Evolutionary conservation across 1,140 invertebrate species (phyloP), one percentile per base, ranked within the genome.

Genomic region (Coptotermes formosanus): DNA sequence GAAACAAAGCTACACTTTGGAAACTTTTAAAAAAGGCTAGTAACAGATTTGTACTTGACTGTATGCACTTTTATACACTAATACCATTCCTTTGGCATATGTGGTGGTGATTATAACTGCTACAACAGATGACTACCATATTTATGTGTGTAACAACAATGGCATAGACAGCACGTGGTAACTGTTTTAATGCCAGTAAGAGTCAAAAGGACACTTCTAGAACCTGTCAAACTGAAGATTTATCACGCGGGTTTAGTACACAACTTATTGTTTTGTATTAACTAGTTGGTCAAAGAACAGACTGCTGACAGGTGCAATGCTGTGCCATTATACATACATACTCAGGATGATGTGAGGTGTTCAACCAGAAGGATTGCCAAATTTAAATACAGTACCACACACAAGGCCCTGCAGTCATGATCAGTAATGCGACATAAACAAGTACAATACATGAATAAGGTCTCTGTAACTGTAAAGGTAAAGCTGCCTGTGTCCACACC

Each of bases 201-300:
- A 85, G 86, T 85, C 86, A 85, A 84, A 87, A 87, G 86, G 86
- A 87, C 86, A 87, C 86, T 87, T 87, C 86, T 87, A 87, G 85
- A 85, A 85, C 69, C 82, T 82, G 75, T 86, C 44, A 85, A 87
- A 87, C 83, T 45, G 59, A 85, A 81, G 55, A 81, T 86, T 23
- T 82, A 55, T 83, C 52, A 87, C 75, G 25, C 81, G 52, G 43
- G 19, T 87, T 85, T 52, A 64, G 38, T 69, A 55, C 30, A 84
- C 45, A 87, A 85, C 52, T 87, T 75, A 75, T 75, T 75, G 64
- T 75, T 75, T n/a, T 64, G 59, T 64, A 64, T 8, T n/a, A 75
- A n/a, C 25, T 75, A 75, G 25, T 75, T 30, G n/a, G 64, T 75
- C 64, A 75, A 6, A 75, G 64, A 75, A 75, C 25, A 30, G 64